Conservation (phyloP, 2,797 vertebrate genomes). For the Tragelaphus eurycerus region DNA sequence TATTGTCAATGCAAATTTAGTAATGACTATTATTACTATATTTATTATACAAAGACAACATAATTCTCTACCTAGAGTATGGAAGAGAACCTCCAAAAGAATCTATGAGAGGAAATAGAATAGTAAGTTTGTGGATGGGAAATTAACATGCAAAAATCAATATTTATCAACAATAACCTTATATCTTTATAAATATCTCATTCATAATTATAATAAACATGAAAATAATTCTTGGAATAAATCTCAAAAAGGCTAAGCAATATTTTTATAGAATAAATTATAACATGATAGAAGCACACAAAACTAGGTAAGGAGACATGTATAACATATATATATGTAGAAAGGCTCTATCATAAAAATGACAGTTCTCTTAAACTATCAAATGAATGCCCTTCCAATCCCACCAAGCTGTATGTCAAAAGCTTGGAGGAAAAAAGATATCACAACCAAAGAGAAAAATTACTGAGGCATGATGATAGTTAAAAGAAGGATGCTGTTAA, state of each 20-base stretch:
- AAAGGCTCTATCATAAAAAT: neutral
- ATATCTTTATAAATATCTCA: neutral
- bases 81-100: neutral
- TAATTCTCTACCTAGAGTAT: neutral
- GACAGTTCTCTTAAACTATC: neutral
- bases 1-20: neutral
- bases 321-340: neutral
- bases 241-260: neutral
- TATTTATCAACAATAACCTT: neutral
- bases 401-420: neutral
- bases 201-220: neutral
- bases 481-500: neutral
- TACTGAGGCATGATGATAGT: neutral
- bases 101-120: neutral
- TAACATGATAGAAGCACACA: neutral
- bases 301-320: neutral
- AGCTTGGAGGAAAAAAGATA: neutral
- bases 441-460: neutral
- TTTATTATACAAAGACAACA: neutral
- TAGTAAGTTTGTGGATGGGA: neutral
- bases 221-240: neutral
- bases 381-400: neutral
- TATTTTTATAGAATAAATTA: neutral
- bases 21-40: neutral
- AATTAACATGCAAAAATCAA: conserved; percentile 38